Evolutionary conservation across 2,888 invertebrate genomes (phyloP).

Genomic region (Sclerodermus sp.): DNA sequence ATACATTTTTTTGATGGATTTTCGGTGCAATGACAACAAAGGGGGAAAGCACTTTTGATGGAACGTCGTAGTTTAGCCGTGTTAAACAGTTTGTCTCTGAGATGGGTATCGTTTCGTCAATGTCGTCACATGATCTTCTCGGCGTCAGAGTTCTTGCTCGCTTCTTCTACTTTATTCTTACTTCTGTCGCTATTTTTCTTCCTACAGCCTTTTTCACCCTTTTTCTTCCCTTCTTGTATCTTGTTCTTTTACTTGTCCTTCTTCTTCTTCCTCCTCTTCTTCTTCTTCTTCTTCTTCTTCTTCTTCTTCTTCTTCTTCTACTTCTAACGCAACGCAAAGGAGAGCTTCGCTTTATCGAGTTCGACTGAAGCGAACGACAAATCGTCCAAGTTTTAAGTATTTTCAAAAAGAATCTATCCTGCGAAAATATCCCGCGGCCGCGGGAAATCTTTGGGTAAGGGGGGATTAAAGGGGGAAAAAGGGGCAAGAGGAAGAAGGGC

Average conservation of each 20-base stretch:
- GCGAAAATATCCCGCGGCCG: slow-evolving; percentile 34
- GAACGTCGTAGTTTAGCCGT: too few relatives aligned
- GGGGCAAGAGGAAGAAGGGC: slow-evolving; percentile 6
- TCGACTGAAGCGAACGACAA: slow-evolving; percentile 40
- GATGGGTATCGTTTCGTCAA: too few relatives aligned
- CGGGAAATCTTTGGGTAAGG: slow-evolving; percentile 6
- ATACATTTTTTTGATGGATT: too few relatives aligned
- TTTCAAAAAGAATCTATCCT: slow-evolving; percentile 43
- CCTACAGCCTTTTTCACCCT: not conserved
- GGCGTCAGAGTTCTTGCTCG: too few relatives aligned
- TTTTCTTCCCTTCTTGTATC: slow-evolving; percentile 3
- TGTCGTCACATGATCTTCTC: too few relatives aligned
- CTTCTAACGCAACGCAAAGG: too few relatives aligned
- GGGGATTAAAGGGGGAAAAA: slow-evolving; percentile 7
- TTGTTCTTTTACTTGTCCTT: too few relatives aligned
- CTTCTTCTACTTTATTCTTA: too few relatives aligned
- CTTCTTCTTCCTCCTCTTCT: not conserved
- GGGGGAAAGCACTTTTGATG: too few relatives aligned
- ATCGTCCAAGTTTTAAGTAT: slow-evolving; percentile 51
- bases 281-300: slow-evolving; percentile 5
- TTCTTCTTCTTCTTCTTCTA: not conserved
- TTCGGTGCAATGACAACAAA: too few relatives aligned
- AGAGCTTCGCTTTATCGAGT: slow-evolving; percentile 33
- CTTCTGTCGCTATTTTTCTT: too few relatives aligned
- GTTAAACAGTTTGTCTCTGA: too few relatives aligned